These are phyloP conservation scores for Thunnus maccoyii DNA, from an alignment of 2,113 vertebrate genomes.

Conservation along the genomic window DNA sequence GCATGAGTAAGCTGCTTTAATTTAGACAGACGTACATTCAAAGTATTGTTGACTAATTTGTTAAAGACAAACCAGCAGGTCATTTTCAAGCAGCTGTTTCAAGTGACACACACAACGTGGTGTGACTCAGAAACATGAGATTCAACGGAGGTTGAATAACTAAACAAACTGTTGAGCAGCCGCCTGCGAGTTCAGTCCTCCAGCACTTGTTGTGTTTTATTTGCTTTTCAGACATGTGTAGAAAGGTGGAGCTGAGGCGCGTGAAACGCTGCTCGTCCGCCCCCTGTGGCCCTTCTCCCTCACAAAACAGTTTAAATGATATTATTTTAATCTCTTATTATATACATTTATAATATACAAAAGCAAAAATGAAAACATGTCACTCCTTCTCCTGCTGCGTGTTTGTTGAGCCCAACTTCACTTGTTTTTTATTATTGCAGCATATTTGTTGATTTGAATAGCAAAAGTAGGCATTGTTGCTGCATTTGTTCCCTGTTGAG, in stretches of 20 bases:
- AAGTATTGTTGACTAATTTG: neutral
- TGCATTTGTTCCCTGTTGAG: neutral
- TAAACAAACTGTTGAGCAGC: conserved; percentile 39
- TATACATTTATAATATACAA: no score
- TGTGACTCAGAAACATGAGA: conserved; percentile 26
- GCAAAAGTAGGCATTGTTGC: neutral
- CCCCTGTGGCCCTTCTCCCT: neutral
- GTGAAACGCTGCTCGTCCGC: neutral
- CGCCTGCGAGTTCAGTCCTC: neutral
- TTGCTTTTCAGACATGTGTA: conserved; percentile 40
- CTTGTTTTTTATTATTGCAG: neutral
- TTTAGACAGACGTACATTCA: neutral
- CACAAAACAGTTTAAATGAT: neutral
- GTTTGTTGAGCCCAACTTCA: neutral
- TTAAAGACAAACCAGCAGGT: neutral
- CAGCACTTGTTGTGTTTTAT: conserved; percentile 13
- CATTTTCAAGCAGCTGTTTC: neutral
- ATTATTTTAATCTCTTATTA: neutral
- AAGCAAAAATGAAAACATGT: no score
- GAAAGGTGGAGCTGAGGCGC: conserved; percentile 19
- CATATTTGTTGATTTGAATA: conserved; percentile 10
- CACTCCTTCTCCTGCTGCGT: no score
- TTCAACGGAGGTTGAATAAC: conserved; percentile 29
- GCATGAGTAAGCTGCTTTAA: neutral
- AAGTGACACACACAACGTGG: neutral